These are phyloP conservation scores for Catalaphyllia jardinei DNA, from an alignment of 64 coral and sea anemone genomes.

Conservation along the genomic window DNA sequence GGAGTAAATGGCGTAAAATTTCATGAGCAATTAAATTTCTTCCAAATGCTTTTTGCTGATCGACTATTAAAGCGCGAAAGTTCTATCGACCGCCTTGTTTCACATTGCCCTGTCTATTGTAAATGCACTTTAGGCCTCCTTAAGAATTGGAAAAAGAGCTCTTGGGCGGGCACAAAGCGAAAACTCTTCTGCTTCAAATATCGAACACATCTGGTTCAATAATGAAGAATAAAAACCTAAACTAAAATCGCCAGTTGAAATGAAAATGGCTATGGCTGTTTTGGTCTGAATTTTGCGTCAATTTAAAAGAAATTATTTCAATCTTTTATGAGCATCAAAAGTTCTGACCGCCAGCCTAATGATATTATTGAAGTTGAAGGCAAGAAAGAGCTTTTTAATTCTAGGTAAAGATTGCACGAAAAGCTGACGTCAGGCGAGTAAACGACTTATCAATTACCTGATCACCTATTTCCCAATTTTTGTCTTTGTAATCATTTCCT, in stretches of 20 bases:
- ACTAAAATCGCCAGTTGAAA: background rate
- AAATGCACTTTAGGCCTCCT: background rate
- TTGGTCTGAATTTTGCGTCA: background rate
- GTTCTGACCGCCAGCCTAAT: background rate
- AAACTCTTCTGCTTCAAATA: background rate
- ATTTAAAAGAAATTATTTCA: background rate
- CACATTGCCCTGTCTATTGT: background rate
- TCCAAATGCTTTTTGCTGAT: background rate
- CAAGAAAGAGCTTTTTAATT: background rate
- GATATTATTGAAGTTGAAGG: background rate
- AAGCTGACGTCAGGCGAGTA: background rate
- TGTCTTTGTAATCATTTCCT: background rate
- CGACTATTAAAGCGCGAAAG: background rate
- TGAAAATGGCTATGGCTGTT: background rate
- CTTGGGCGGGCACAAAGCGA: background rate
- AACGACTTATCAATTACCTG: background rate
- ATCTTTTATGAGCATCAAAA: background rate
- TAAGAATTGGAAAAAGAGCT: background rate
- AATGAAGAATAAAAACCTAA: background rate
- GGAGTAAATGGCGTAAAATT: background rate
- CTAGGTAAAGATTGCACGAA: background rate
- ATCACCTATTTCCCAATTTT: background rate
- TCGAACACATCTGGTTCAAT: background rate
- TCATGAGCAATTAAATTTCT: background rate
- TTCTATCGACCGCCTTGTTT: background rate